Evolutionary conservation across 2,797 vertebrate genomes (phyloP).

Genomic region (Eleutherodactylus coqui): DNA sequence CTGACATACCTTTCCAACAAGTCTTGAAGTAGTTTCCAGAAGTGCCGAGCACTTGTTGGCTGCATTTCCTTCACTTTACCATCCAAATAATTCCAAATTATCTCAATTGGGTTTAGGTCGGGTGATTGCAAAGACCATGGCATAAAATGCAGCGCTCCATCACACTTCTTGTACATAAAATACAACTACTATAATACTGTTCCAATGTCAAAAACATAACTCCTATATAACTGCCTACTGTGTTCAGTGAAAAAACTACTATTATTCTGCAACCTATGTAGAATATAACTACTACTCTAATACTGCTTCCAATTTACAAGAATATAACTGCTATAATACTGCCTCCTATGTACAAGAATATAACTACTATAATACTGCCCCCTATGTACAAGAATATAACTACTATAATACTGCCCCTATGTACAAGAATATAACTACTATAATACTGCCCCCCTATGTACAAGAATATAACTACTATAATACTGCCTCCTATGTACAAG

Average conservation of each 20-base stretch:
- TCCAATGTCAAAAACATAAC: neutral
- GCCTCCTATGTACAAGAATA: too few relatives aligned
- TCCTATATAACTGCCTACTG: neutral
- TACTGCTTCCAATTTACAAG: neutral
- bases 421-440: slow-evolving; percentile 11
- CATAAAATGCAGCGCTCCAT: too few relatives aligned
- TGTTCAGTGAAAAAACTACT: neutral
- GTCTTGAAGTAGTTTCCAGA: too few relatives aligned
- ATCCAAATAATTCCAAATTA: too few relatives aligned
- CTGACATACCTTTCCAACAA: too few relatives aligned
- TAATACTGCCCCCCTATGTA: neutral
- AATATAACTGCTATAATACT: neutral
- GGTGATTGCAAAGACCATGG: too few relatives aligned
- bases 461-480: slow-evolving; percentile 13
- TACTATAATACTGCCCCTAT: neutral
- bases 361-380: too few relatives aligned
- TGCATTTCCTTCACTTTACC: too few relatives aligned
- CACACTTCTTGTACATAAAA: too few relatives aligned
- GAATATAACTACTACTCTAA: slow-evolving; percentile 1
- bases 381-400: slow-evolving; percentile 1
- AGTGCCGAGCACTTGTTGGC: too few relatives aligned
- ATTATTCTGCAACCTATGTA: neutral
- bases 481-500: neutral
- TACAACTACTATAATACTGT: slow-evolving; percentile 1
- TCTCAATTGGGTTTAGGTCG: too few relatives aligned